Percentiles rank a stretch among this genome's conserved stretches.
These are phyloP conservation scores for Ceramica pisi DNA, from an alignment of 2,888 invertebrate genomes.

Conservation along the genomic window DNA sequence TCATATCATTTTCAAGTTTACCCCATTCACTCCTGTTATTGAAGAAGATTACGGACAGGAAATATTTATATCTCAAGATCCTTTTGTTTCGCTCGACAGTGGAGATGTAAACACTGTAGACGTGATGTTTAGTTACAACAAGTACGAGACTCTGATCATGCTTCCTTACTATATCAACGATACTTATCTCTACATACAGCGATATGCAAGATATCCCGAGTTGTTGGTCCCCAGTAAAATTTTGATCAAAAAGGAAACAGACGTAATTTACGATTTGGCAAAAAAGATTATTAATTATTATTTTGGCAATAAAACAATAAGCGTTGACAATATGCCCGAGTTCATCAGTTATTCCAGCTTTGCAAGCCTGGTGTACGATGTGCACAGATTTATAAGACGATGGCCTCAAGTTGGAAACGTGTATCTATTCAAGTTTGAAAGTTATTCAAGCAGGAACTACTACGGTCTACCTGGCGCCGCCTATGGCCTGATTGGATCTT, in stretches of 20 bases:
- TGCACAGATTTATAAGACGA: slow-evolving; percentile 63
- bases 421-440: slow-evolving; percentile 73
- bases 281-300: slow-evolving; percentile 71
- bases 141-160: slow-evolving; percentile 90
- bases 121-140: slow-evolving; percentile 93
- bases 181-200: slow-evolving; percentile 27
- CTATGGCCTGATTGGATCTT: slow-evolving; percentile 68
- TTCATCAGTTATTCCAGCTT: slow-evolving; percentile 67
- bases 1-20: slow-evolving; percentile 13
- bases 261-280: slow-evolving; percentile 65
- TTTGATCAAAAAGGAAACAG: slow-evolving; percentile 53
- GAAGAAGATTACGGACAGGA: slow-evolving; percentile 72
- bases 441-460: slow-evolving; percentile 70
- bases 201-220: slow-evolving; percentile 68
- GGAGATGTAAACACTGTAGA: slow-evolving; percentile 90
- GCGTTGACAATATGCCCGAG: slow-evolving; percentile 61
- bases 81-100: slow-evolving; percentile 66
- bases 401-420: slow-evolving; percentile 57
- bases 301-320: slow-evolving; percentile 69
- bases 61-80: slow-evolving; percentile 69
- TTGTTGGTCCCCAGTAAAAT: slow-evolving; percentile 71
- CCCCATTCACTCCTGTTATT: slow-evolving; percentile 68
- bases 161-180: slow-evolving; percentile 47
- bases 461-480: slow-evolving; percentile 62
- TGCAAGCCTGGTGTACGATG: slow-evolving; percentile 58